These are phyloP conservation scores for Hydrolagus colliei DNA, from an alignment of 2,797 vertebrate species.

Conservation along the genomic window DNA sequence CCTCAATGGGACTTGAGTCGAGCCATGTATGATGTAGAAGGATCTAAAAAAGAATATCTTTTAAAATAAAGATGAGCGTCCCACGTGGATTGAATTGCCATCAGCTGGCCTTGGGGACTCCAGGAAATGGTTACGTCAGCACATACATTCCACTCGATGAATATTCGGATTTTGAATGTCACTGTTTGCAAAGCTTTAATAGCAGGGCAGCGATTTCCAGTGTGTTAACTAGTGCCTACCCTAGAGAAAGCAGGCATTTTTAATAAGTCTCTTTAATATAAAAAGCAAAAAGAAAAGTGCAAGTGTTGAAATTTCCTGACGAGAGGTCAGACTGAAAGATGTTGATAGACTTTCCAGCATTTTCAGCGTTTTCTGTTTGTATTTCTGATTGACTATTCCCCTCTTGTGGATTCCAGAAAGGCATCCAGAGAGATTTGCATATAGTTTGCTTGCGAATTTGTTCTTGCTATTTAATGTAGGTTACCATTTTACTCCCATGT, in stretches of 20 bases:
- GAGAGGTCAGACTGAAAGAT: no score
- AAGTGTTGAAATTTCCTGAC: no score
- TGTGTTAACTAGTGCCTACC: not conserved
- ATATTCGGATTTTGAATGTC: not conserved
- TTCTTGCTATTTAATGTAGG: no score
- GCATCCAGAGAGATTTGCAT: not conserved
- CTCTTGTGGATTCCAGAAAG: not conserved
- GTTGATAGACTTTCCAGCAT: not conserved
- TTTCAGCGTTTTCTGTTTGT: not conserved
- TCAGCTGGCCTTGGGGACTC: not conserved
- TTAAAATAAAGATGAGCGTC: not conserved
- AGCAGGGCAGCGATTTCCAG: not conserved
- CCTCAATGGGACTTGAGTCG: no score
- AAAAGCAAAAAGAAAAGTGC: no score
- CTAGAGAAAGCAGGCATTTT: not conserved
- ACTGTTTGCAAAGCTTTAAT: not conserved
- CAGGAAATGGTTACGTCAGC: no score
- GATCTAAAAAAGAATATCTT: no score
- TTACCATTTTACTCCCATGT: no score
- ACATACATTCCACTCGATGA: not conserved
- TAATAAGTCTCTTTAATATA: not conserved
- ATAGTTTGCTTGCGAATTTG: not conserved
- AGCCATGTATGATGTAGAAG: no score
- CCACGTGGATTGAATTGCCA: not conserved
- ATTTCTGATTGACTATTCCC: not conserved